Percentiles rank a stretch among this genome's conserved stretches.
Evolutionary conservation across 1,140 invertebrate genomes (phyloP).

Genomic region (Linepithema humile): DNA sequence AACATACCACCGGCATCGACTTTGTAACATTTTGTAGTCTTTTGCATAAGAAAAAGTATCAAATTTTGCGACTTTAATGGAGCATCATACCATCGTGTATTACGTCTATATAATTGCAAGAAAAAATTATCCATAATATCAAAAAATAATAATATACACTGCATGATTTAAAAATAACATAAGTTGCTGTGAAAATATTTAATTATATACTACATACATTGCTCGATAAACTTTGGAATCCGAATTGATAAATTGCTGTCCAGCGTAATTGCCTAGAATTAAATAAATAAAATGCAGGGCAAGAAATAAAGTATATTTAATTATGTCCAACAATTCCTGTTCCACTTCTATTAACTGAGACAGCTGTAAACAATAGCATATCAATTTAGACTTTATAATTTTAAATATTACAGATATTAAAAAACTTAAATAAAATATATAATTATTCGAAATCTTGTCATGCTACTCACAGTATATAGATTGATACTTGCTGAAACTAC

Average conservation of each 20-base stretch:
- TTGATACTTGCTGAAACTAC: background rate
- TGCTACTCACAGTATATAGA: background rate
- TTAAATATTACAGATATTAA: no score
- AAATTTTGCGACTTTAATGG: conserved; percentile 28
- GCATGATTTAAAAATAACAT: background rate
- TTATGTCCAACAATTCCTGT: background rate
- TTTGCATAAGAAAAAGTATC: conserved; percentile 13
- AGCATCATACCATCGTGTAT: conserved; percentile 20
- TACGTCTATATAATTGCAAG: conserved; percentile 8
- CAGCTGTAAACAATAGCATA: background rate
- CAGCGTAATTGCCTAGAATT: background rate
- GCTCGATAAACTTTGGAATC: background rate
- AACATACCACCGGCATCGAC: conserved; percentile 34
- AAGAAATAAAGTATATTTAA: background rate
- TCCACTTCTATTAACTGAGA: background rate
- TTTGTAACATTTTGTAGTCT: conserved; percentile 25
- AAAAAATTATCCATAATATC: background rate
- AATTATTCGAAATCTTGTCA: no score
- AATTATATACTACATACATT: background rate
- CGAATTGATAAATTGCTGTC: background rate
- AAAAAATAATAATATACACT: background rate
- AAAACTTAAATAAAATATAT: no score
- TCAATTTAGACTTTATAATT: no score
- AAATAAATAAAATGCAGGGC: background rate
- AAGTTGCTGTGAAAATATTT: background rate